phyloP scores from a whole-genome alignment of 64 coral and sea anemone genomes.

The Dendrophyllia cribrosa region DNA sequence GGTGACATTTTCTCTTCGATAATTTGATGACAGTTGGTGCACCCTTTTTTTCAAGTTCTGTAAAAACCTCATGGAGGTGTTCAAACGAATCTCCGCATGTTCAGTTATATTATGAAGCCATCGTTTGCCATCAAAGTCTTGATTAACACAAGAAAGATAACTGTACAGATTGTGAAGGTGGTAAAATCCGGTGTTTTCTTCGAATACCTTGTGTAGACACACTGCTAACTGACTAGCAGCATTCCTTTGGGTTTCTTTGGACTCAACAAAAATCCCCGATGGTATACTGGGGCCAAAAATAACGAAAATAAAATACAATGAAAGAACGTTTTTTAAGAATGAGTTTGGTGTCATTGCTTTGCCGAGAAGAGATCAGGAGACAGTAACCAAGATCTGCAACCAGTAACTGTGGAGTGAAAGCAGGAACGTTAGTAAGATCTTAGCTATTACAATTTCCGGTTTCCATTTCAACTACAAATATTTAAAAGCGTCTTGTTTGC shows the following conservation, averaged over 20 bases:
- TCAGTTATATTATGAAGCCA: constrained; percentile 23
- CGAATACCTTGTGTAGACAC: background rate
- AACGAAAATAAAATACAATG: background rate
- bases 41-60: background rate
- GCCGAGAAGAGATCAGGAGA: background rate
- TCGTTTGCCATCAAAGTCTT: background rate
- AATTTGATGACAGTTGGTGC: background rate
- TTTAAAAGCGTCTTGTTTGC: background rate
- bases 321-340: background rate
- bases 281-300: background rate
- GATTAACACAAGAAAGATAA: constrained; percentile 9
- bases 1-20: background rate
- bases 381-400: too few relatives aligned
- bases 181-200: constrained; percentile 11
- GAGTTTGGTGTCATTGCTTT: background rate
- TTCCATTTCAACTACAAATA: background rate
- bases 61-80: background rate
- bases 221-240: background rate
- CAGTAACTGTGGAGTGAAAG: background rate
- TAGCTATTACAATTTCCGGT: background rate
- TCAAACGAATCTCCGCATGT: background rate
- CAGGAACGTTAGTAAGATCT: background rate
- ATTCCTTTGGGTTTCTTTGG: background rate
- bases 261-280: background rate
- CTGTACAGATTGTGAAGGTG: background rate